Conservation (phyloP, 2,797 vertebrate species). For the Labroides dimidiatus region DNA sequence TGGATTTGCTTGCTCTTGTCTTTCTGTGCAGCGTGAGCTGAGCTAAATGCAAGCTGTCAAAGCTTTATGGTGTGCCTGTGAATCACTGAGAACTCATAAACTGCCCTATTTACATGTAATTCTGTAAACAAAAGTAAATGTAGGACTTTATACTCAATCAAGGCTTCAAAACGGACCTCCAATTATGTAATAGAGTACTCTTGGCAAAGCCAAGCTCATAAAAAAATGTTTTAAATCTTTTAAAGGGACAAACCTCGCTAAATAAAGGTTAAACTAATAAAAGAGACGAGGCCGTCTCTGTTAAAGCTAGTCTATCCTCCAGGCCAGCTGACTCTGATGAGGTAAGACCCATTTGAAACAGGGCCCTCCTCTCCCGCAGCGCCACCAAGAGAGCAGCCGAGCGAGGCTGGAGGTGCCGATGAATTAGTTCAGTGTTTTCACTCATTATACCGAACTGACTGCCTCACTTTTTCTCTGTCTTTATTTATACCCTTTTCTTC, state of each 20-base stretch:
- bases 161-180: constrained; percentile 52
- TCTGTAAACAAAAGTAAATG: constrained; percentile 46
- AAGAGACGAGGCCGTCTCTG: constrained; percentile 44
- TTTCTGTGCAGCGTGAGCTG: constrained; percentile 19
- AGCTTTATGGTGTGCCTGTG: constrained; percentile 47
- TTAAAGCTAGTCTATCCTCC: constrained; percentile 48
- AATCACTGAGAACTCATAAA: constrained; percentile 63
- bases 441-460: constrained; percentile 72
- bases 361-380: constrained; percentile 50
- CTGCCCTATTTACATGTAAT: constrained; percentile 40
- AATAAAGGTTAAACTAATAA: constrained; percentile 74
- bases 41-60: constrained; percentile 57
- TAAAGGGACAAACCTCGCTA: constrained; percentile 57
- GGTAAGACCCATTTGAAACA: constrained; percentile 54
- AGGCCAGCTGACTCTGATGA: constrained; percentile 51
- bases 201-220: constrained; percentile 56
- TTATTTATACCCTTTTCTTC: constrained; percentile 77
- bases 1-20: constrained; percentile 51
- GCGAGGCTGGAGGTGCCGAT: constrained; percentile 60
- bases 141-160: constrained; percentile 32
- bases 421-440: constrained; percentile 82
- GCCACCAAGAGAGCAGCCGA: constrained; percentile 71
- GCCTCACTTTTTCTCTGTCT: constrained; percentile 73
- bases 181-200: constrained; percentile 50
- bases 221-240: constrained; percentile 63